Base-by-base conservation (phyloP, 1,140 invertebrate genomes). In the Neotoxoptera formosana region DNA sequence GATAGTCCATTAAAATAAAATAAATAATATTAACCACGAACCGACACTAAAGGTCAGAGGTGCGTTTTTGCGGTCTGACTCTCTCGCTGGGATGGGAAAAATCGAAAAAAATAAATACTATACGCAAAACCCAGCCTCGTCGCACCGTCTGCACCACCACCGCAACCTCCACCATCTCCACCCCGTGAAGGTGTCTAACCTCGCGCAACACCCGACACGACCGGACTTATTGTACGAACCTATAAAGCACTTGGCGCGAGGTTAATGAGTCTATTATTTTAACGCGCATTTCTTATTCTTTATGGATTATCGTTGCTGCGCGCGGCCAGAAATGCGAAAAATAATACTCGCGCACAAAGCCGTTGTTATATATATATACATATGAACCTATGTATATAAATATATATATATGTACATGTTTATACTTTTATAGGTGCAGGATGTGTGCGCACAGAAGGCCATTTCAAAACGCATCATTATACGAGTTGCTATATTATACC, bases 231-330 rank as follows among this genome's bases (percentile, higher is more conserved):
- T 47, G 30, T 30, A 45, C 41, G 41, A 41, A 41, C 41, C 41
- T 41, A 47, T 45, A 47, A n/a, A n/a, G 60, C 30, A n/a, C 60
- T 76, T 76, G 60, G 47, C 45, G 45, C 11, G 86, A 88, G 86
- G 86, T 88, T 88, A 88, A 88, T 48, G 86, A 88, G 86, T 88
- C 45, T 48, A 48, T 88, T 48, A 48, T 88, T 48, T 51, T 48
- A n/a, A 51, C 45, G n/a, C 86, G n/a, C 20, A 48, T 88, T 87
- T 47, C 47, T 88, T 53, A 53, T 53, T 21, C n/a, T 67, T 30
- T n/a, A 7, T 7, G 14, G 47, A 34, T 88, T 41, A 41, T 41
- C 4, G 4, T 41, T 21, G 30, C 30, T 53, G n/a, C 11, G 47
- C 17, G 20, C 11, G 6, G 2, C 21, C 36, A 36, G 48, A 53